Evolutionary conservation across 2,113 vertebrate genomes (phyloP).

Genomic region (Aspidoscelis tigris): DNA sequence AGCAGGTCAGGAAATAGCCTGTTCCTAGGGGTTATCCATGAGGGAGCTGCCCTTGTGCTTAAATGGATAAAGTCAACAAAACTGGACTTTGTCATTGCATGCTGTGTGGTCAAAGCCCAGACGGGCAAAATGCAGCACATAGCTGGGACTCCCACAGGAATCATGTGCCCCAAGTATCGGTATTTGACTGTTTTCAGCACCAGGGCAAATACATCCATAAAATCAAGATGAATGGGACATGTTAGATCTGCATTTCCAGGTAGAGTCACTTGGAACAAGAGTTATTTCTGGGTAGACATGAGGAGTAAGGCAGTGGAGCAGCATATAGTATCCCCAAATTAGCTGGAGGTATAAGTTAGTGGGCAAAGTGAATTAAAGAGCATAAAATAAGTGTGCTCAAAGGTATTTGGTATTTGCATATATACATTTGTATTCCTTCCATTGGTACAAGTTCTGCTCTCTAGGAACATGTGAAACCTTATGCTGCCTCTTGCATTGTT

Average conservation of each 20-base stretch:
- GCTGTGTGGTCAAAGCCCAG: neutral
- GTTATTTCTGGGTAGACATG: neutral
- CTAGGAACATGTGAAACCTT: too few species aligned
- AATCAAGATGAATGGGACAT: neutral
- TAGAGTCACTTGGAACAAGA: neutral
- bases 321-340: neutral
- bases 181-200: neutral
- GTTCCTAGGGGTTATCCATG: neutral
- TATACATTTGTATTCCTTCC: too few species aligned
- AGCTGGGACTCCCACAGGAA: neutral
- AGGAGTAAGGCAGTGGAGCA: neutral
- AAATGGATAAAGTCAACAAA: slow-evolving; percentile 33
- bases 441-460: too few species aligned
- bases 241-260: neutral
- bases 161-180: neutral
- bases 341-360: neutral
- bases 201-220: neutral
- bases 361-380: neutral
- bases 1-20: slow-evolving; percentile 28
- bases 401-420: too few species aligned
- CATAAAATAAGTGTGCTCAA: neutral
- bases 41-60: slow-evolving; percentile 10
- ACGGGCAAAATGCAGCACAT: neutral
- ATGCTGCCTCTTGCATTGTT: too few species aligned
- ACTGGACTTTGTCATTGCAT: slow-evolving; percentile 24